Evolutionary conservation across 2,797 vertebrate species (phyloP), one percentile per base, ranked within the genome.

Genomic region (Microctenopoma stevenorrisi): DNA sequence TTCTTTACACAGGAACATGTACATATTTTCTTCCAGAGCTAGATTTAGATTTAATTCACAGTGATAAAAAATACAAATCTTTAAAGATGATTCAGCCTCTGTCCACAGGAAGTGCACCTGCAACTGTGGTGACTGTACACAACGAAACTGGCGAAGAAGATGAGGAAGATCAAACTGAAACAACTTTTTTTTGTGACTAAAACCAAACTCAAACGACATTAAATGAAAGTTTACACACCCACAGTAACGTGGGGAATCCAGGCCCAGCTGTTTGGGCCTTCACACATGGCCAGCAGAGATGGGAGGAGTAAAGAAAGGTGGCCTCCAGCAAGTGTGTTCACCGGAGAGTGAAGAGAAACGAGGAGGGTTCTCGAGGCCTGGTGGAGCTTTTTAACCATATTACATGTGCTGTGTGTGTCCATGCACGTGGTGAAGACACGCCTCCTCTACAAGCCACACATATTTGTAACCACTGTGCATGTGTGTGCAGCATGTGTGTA

Each of bases 291-390:
- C 79, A 78, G 73, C 49, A 53, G 70, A 73, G 63, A 64, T 15
- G 37, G 59, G 50, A 64, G 62, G 68, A 22, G 43, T 7, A 43
- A 60, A 64, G 68, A 14, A 49, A 73, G 47, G 73, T 72, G 77
- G 72, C 83, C 84, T 78, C 69, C 67, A 86, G 88, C 78, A 76
- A 85, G 75, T 69, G 74, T 71, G 81, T 70, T 85, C 66, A 84
- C 30, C 79, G 72, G 64, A 84, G 83, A 76, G 79, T 86, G 79
- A 90, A 81, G 82, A 65, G 64, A 85, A 55, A 62, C 64, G 62
- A 58, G 50, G 54, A 81, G 78, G 67, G 70, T 74, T 67, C 49
- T 46, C 4, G 33, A 68, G 79, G 75, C 61, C 62, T 64, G 16
- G 48, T 72, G 79, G 71, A 66, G 76, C 68, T 15, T 72, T 81